These are phyloP conservation scores for Scatophagus argus DNA, from an alignment of 2,113 vertebrate species.

Conservation along the genomic window DNA sequence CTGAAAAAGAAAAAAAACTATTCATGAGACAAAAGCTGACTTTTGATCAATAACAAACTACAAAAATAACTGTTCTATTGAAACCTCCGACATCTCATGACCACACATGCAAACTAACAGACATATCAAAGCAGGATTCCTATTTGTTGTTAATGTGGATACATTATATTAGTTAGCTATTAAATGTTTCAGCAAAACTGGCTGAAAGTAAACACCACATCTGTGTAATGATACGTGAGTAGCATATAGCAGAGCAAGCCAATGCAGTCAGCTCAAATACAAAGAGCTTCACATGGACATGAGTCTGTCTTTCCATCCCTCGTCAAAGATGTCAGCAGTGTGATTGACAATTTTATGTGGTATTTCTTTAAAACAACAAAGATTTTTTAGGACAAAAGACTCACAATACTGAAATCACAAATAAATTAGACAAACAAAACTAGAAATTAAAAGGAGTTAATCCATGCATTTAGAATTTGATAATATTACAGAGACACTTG, in stretches of 20 bases:
- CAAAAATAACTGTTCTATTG: constrained; percentile 28
- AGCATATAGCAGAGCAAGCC: constrained; percentile 32
- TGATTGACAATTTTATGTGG: constrained; percentile 14
- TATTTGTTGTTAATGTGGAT: constrained; percentile 52
- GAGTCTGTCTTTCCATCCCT: constrained; percentile 1
- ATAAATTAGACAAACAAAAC: constrained; percentile 57
- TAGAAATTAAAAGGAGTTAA: constrained; percentile 24
- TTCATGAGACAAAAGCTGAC: constrained; percentile 26
- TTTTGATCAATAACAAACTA: constrained; percentile 20
- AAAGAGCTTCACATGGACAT: constrained; percentile 8
- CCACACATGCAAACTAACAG: constrained; percentile 35
- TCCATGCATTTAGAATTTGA: constrained; percentile 37
- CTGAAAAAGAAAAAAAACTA: constrained; percentile 34
- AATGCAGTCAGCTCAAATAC: background rate
- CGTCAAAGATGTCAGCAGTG: constrained; percentile 28
- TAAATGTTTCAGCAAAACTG: constrained; percentile 22
- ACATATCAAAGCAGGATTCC: constrained; percentile 38
- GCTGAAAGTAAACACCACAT: constrained; percentile 21
- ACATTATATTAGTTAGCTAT: constrained; percentile 32
- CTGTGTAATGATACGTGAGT: constrained; percentile 33
- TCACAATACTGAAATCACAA: constrained; percentile 56
- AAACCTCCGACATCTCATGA: constrained; percentile 6
- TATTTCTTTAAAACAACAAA: constrained; percentile 25
- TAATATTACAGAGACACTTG: constrained; percentile 16
- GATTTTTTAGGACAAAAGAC: constrained; percentile 16